Percentiles rank a stretch among this genome's conserved stretches.
These are phyloP conservation scores for Urechis unicinctus DNA, from an alignment of 2,888 invertebrate genomes.

Conservation along the genomic window DNA sequence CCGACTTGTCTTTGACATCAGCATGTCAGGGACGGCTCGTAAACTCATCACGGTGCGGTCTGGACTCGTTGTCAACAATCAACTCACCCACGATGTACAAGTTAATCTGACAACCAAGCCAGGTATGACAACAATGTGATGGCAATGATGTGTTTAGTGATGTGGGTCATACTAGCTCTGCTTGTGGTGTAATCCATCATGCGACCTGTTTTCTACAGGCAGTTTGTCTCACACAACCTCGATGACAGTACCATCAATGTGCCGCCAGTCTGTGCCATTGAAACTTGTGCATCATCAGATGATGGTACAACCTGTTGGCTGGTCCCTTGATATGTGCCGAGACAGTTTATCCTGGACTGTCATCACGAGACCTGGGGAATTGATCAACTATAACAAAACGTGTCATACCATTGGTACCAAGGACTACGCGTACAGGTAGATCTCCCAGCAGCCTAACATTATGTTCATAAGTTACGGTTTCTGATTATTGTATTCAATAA, in stretches of 20 bases:
- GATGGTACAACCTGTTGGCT: constrained; percentile 65
- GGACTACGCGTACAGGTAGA: constrained; percentile 28
- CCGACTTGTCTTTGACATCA: constrained; percentile 83
- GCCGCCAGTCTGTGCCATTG: constrained; percentile 67
- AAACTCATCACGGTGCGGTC: constrained; percentile 90
- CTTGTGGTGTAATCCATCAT: background rate
- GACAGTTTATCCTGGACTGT: constrained; percentile 61
- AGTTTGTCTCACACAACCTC: background rate
- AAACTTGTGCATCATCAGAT: constrained; percentile 68
- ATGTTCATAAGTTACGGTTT: constrained; percentile 7
- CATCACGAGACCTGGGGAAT: constrained; percentile 54
- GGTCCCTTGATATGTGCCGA: constrained; percentile 53
- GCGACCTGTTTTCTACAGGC: background rate
- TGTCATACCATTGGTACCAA: constrained; percentile 24
- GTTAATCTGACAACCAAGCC: constrained; percentile 62
- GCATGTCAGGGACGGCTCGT: constrained; percentile 85
- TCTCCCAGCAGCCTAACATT: background rate
- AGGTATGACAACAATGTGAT: too few species aligned
- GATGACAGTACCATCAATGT: background rate
- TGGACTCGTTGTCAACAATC: constrained; percentile 73
- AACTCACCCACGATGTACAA: constrained; percentile 51
- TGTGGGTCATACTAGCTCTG: background rate
- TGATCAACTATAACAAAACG: constrained; percentile 47
- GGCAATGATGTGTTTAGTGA: too few species aligned
- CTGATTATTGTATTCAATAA: background rate